Evolutionary conservation across 2,888 invertebrate species (phyloP).

Genomic region (Sphaerophoria taeniata): DNA sequence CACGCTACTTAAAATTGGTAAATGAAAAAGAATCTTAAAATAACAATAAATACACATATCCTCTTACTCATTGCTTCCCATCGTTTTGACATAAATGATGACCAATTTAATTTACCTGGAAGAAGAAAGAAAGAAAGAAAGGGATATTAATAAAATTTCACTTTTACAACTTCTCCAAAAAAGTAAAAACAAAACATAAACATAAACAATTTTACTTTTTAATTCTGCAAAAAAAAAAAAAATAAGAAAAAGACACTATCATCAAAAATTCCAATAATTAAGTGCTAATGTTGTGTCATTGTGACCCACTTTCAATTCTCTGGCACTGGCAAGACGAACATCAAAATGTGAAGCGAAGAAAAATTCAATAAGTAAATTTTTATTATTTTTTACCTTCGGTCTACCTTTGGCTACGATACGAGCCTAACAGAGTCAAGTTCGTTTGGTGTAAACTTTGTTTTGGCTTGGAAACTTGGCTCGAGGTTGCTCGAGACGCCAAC

Average conservation of each 20-base stretch:
- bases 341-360: neutral
- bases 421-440: conserved; percentile 61
- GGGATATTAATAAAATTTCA: conserved; percentile 51
- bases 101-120: conserved; percentile 57
- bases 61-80: conserved; percentile 34
- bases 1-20: neutral
- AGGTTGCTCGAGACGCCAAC: neutral
- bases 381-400: neutral
- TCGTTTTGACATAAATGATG: conserved; percentile 8
- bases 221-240: conserved; percentile 4
- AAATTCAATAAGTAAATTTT: conserved; percentile 32
- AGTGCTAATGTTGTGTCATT: conserved; percentile 50
- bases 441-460: conserved; percentile 28
- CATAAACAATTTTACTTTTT: conserved; percentile 36
- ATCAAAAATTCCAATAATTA: conserved; percentile 26
- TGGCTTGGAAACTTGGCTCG: conserved; percentile 12
- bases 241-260: neutral
- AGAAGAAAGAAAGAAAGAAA: conserved; percentile 43
- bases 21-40: neutral
- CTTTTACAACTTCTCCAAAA: conserved; percentile 29
- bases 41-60: neutral
- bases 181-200: conserved; percentile 11
- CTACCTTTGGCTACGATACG: conserved; percentile 25
- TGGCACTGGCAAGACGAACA: neutral
- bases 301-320: conserved; percentile 59